Base-by-base conservation (phyloP, 2,113 vertebrate species). In the Strigops habroptila region DNA sequence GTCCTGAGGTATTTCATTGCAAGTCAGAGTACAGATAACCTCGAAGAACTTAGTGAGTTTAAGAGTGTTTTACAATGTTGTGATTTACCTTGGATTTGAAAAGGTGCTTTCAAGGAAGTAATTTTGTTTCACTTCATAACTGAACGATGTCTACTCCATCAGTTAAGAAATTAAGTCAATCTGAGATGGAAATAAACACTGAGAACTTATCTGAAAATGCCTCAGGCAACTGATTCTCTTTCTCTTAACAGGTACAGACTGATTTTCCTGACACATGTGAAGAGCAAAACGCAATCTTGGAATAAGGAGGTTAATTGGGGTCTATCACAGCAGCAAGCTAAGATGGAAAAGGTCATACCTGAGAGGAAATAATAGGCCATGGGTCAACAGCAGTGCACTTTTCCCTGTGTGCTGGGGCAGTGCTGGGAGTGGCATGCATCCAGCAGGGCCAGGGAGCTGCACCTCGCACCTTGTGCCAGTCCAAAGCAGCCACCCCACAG, bases 391-490 rank as follows among this genome's bases (percentile, higher is more conserved):
- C 16, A 48, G 13, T 49, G 14, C 6, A 30, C 6, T 44, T 76
- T 37, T 5, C 7, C 5, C 51, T 1, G 0, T 27, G 27, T n/a
- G 6, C n/a, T 62, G 44, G 8, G 25, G 10, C 10, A 46, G 9
- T 31, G 5, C 18, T 53, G 15, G 19, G 9, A 5, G 1, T 16
- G 4, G 6, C 0, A 0, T 8, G 10, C 25, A 12, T 19, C 1
- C 1, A 1, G 3, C 2, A 18, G 35, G 68, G 13, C 7, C 1
- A 0, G 1, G 37, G 14, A 63, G 8, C 16, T 57, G 15, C 18
- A 30, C 8, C 12, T 43, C 1, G 1, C 17, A 30, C 9, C 17
- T 43, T 1, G 1, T 10, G 17, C 19, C 18, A 27, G 8, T 9
- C 12, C 4, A 24, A 51, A 24, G 17, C 12, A 55, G 13, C 10